A percentile compares a stretch with the other conserved stretches of the same genome.
Conservation (phyloP, 2,113 vertebrate species). For the Scomber colias region DNA sequence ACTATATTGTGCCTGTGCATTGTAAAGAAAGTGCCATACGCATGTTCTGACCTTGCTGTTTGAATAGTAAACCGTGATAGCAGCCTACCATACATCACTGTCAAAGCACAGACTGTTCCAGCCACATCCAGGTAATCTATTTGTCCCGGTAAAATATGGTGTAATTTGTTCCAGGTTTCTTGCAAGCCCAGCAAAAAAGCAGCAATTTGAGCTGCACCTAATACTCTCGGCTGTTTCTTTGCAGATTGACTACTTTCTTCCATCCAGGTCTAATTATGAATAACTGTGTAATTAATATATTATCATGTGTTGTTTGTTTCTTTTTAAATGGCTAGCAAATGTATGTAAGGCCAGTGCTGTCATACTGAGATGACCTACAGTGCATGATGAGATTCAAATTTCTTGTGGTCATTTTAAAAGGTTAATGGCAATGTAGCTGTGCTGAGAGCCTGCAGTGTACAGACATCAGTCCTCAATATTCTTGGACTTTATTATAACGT, state of each 20-base stretch:
- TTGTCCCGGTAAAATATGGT: constrained; percentile 73
- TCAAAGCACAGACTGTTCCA: constrained; percentile 71
- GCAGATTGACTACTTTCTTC: not conserved
- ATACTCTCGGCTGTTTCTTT: constrained; percentile 47
- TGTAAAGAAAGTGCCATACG: constrained; percentile 36
- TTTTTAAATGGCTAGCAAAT: constrained; percentile 3
- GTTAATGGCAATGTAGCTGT: not conserved
- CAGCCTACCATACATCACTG: constrained; percentile 81
- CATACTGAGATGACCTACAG: not conserved
- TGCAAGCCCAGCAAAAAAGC: constrained; percentile 69
- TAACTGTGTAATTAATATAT: not conserved
- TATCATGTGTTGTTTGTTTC: not conserved
- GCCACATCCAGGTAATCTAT: constrained; percentile 80
- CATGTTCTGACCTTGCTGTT: constrained; percentile 76
- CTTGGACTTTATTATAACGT: not conserved
- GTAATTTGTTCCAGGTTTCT: constrained; percentile 73
- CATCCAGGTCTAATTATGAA: not conserved
- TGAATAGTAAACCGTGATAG: constrained; percentile 72
- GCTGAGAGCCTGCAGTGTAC: constrained; percentile 15
- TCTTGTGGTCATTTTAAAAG: not conserved
- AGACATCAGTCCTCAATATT: constrained; percentile 17
- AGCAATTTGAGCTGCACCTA: constrained; percentile 30
- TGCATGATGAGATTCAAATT: constrained; percentile 1
- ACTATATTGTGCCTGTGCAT: constrained; percentile 34
- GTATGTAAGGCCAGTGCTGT: not conserved